Evolutionary conservation across 2,113 vertebrate genomes (phyloP).

Genomic region (Okapia johnstoni): DNA sequence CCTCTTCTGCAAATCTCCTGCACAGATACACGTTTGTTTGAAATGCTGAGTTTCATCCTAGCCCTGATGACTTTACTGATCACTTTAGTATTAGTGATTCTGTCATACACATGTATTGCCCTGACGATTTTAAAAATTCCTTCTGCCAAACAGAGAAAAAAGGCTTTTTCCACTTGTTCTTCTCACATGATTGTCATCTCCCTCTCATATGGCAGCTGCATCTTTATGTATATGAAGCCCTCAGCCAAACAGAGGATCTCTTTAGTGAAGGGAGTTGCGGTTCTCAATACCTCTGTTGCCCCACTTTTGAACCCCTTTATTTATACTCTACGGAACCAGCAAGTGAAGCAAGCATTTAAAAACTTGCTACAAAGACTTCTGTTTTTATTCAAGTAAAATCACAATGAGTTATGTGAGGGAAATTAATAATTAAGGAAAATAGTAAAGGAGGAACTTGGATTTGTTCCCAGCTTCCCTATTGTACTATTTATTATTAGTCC

Average conservation of each 20-base stretch:
- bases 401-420: neutral
- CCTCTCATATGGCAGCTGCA: constrained; percentile 41
- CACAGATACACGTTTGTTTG: neutral
- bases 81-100: constrained; percentile 19
- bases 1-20: constrained; percentile 43
- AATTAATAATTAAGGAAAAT: neutral
- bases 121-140: constrained; percentile 30
- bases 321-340: constrained; percentile 57
- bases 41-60: constrained; percentile 20
- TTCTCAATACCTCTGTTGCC: constrained; percentile 32
- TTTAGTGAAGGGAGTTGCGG: neutral
- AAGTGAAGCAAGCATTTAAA: constrained; percentile 15
- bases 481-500: neutral
- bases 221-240: constrained; percentile 52
- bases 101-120: constrained; percentile 46
- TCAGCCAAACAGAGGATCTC: constrained; percentile 14
- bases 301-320: constrained; percentile 58
- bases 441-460: neutral
- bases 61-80: constrained; percentile 17
- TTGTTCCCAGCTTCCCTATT: neutral
- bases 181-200: constrained; percentile 47
- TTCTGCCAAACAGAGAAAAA: constrained; percentile 30
- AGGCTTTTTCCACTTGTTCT: constrained; percentile 42
- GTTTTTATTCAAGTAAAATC: neutral
- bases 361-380: neutral